Conservation (phyloP, 1,140 invertebrate species). For the Trichonephila clavata region DNA sequence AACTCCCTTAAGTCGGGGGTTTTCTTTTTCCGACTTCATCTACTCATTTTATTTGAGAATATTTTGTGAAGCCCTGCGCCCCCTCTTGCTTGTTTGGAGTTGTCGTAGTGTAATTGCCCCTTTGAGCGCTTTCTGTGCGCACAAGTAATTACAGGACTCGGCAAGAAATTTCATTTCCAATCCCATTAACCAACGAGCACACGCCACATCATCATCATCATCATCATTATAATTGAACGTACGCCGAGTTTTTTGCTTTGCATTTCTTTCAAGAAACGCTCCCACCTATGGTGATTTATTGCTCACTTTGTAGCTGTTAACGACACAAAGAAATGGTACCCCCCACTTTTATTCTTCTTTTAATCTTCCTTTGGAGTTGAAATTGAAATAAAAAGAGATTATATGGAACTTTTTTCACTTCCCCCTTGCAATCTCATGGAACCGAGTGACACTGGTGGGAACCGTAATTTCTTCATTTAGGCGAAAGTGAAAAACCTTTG, state of each 20-base stretch:
- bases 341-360: slow-evolving; percentile 48
- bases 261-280: slow-evolving; percentile 37
- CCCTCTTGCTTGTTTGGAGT: slow-evolving; percentile 65
- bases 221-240: slow-evolving; percentile 74
- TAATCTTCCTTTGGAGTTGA: slow-evolving; percentile 65
- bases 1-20: slow-evolving; percentile 71
- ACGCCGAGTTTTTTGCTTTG: slow-evolving; percentile 60
- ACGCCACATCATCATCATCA: slow-evolving; percentile 75
- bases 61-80: slow-evolving; percentile 51
- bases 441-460: slow-evolving; percentile 14
- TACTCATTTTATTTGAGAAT: slow-evolving; percentile 74
- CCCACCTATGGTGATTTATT: slow-evolving; percentile 74
- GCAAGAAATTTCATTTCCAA: slow-evolving; percentile 76
- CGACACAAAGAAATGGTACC: slow-evolving; percentile 67
- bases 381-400: slow-evolving; percentile 76
- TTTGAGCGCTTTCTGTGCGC: slow-evolving; percentile 63
- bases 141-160: slow-evolving; percentile 75
- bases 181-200: slow-evolving; percentile 75
- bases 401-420: slow-evolving; percentile 37
- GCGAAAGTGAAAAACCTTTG: not conserved
- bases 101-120: slow-evolving; percentile 76
- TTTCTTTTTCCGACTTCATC: slow-evolving; percentile 71
- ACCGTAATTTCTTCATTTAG: slow-evolving; percentile 30
- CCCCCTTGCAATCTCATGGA: not conserved
- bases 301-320: slow-evolving; percentile 75